Percentiles rank a stretch among this genome's conserved stretches.
Conservation (phyloP, 2,797 vertebrate species). For the Gymnothorax javanicus region DNA sequence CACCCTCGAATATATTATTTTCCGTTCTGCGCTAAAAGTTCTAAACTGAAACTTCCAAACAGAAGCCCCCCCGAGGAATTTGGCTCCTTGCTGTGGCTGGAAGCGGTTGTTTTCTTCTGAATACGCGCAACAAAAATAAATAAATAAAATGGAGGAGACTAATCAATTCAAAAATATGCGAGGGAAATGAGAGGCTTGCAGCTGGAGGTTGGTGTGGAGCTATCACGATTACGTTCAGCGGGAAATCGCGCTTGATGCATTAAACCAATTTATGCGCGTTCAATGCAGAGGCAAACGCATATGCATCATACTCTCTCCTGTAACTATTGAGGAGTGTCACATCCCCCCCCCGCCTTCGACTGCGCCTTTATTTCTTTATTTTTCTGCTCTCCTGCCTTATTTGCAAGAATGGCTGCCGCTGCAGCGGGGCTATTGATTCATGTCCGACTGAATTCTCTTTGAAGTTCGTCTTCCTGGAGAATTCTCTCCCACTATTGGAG, state of each 20-base stretch:
- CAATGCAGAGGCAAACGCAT: neutral
- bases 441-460: conserved; percentile 66
- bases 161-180: conserved; percentile 63
- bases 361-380: conserved; percentile 62
- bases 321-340: neutral
- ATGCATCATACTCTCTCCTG: neutral
- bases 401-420: conserved; percentile 63
- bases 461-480: conserved; percentile 34
- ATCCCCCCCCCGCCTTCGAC: conserved; percentile 4
- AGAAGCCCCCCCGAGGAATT: neutral
- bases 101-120: conserved; percentile 8
- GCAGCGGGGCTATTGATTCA: conserved; percentile 72
- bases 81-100: neutral
- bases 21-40: neutral
- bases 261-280: conserved; percentile 5
- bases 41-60: conserved; percentile 9
- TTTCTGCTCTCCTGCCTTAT: conserved; percentile 56
- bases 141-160: conserved; percentile 28
- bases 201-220: conserved; percentile 59
- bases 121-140: conserved; percentile 52
- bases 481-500: neutral
- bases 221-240: conserved; percentile 61
- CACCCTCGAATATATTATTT: neutral
- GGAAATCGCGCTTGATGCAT: conserved; percentile 6
- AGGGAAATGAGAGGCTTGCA: conserved; percentile 62